Evolutionary conservation across 2,888 invertebrate species (phyloP).

Genomic region (Aspidapion aeneum): DNA sequence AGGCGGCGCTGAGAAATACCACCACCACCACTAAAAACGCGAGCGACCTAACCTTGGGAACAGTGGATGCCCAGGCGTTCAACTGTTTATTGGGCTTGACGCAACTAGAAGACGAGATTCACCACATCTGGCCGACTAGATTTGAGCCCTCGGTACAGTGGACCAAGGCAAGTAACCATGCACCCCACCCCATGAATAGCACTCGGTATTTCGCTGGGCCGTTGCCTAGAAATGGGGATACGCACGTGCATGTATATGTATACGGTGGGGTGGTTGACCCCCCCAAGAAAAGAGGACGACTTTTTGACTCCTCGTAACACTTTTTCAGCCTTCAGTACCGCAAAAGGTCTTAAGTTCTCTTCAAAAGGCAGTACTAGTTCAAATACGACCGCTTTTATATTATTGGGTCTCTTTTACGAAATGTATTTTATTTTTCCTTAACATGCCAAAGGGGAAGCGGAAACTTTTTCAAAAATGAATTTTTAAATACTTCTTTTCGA

Average conservation of each 20-base stretch:
- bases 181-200: constrained; percentile 36
- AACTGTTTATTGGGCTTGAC: constrained; percentile 31
- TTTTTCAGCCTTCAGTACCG: constrained; percentile 34
- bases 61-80: constrained; percentile 46
- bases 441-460: too few relatives aligned
- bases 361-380: too few relatives aligned
- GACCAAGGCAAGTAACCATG: constrained; percentile 42
- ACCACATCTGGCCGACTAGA: constrained; percentile 41
- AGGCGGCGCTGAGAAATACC: constrained; percentile 46
- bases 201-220: constrained; percentile 29
- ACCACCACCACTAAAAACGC: constrained; percentile 33
- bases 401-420: too few relatives aligned
- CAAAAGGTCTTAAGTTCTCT: not conserved
- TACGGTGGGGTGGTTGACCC: constrained; percentile 56
- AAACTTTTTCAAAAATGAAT: too few relatives aligned
- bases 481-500: too few relatives aligned
- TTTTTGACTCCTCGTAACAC: constrained; percentile 48
- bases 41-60: constrained; percentile 47
- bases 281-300: constrained; percentile 49
- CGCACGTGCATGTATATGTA: constrained; percentile 49
- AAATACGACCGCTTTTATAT: too few relatives aligned
- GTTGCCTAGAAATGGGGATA: constrained; percentile 46
- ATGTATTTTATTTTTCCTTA: too few relatives aligned
- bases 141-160: constrained; percentile 45
- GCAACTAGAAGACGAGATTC: constrained; percentile 29